Evolutionary conservation across 2,113 vertebrate species (phyloP).

Genomic region (human (Homo sapiens)): GRCh38 chr14:96234001-96234500

Average conservation of each 20-base stretch:
- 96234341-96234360: background rate
- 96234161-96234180: background rate
- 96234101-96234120: background rate
- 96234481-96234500: accelerated
- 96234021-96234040: background rate
- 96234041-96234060: too few relatives aligned
- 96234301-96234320: background rate
- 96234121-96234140: background rate
- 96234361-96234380: too few relatives aligned
- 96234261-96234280: too few relatives aligned
- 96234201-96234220: accelerated
- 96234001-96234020: background rate
- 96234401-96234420: background rate
- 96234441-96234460: background rate
- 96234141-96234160: background rate
- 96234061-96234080: accelerated
- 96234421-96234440: background rate
- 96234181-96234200: background rate
- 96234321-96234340: background rate
- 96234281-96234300: background rate
- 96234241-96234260: background rate
- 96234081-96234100: accelerated
- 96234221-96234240: accelerated
- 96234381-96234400: accelerated
- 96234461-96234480: background rate